Evolutionary conservation across 35 echinoderm and acorn worm genomes (phyloP), one percentile per base, ranked within the genome.

Genomic region (Amphiura filiformis): DNA sequence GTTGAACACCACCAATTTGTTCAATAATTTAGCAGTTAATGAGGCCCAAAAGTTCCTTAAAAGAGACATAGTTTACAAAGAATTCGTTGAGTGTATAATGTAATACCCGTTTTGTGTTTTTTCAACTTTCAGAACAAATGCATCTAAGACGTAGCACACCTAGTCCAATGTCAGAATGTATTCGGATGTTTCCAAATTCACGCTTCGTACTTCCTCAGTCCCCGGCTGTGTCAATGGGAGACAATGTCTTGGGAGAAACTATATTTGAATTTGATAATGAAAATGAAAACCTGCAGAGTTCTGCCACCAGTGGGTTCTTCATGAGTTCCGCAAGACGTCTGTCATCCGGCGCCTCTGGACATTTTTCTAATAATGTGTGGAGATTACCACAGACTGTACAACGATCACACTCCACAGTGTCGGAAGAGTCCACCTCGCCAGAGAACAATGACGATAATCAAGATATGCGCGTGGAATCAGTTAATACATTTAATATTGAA

Each of bases 121-220:
- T 90, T 23, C n/a, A n/a, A n/a, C 38, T 77, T 61, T 3, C 84
- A 97, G 94, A 97, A 37, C 87, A 92, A 86, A 95, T 92, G 81
- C 87, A 93, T 80, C 57, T 90, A 26, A 39, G 87, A 31, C 65
- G 85, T 23, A 90, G 79, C 37, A 88, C 87, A 4, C 77, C 82
- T 18, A 97, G 94, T 76, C 94, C 94, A 0, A 86, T 90, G 31
- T 75, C 77, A 28, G 92, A 88, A 22, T 30, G 39, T 18, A 49
- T 39, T 9, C 65, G 56, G 23, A 42, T 89, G 34, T 86, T 84
- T 37, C 92, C 92, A 32, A 86, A 40, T 23, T 93, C 92, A 26
- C 81, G 83, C 41, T 47, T 40, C 13, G 76, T 93, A 35, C 82
- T 93, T 35, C 92, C 92, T 4, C 92, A 56, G 14, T 89, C 92